phyloP scores from a whole-genome alignment of 2,797 vertebrate species.

The Borostomias antarcticus region DNA sequence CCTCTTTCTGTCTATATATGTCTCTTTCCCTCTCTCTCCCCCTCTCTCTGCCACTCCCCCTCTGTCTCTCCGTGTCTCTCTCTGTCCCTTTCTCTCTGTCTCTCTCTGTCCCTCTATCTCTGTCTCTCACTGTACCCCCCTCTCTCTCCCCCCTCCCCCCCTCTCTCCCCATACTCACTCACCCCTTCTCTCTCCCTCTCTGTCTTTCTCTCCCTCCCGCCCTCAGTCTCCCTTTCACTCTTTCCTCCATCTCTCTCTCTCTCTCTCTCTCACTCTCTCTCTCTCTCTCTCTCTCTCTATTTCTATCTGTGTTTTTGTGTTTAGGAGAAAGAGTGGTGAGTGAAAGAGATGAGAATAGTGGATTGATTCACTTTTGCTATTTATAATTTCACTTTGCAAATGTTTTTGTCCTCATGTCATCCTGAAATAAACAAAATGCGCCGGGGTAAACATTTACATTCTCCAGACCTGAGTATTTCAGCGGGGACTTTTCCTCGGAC shows the following conservation, averaged over 20 bases:
- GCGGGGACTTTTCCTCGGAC: not conserved
- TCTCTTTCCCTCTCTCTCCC: constrained; percentile 24
- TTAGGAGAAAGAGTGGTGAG: constrained; percentile 19
- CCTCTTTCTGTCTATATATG: too few species aligned
- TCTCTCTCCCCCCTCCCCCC: constrained; percentile 17
- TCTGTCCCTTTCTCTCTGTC: not conserved
- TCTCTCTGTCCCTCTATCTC: constrained; percentile 18
- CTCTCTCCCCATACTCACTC: too few species aligned
- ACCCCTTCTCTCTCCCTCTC: constrained; percentile 47
- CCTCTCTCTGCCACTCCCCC: constrained; percentile 27
- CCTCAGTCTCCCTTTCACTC: constrained; percentile 20
- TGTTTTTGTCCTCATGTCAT: not conserved
- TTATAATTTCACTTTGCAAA: not conserved
- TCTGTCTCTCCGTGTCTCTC: too few species aligned
- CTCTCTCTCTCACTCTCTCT: constrained; percentile 32
- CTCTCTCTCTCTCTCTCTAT: constrained; percentile 32
- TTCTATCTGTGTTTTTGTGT: constrained; percentile 22
- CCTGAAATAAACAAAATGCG: constrained; percentile 5
- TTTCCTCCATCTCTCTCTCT: not conserved
- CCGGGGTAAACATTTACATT: constrained; percentile 1
- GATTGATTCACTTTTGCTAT: not conserved
- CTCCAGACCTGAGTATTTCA: constrained; percentile 3
- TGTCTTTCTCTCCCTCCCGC: constrained; percentile 48
- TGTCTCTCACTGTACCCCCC: constrained; percentile 15
- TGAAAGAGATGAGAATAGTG: not conserved